Conservation (phyloP, 2,113 vertebrate genomes). For the Odontophorus gujanensis region DNA sequence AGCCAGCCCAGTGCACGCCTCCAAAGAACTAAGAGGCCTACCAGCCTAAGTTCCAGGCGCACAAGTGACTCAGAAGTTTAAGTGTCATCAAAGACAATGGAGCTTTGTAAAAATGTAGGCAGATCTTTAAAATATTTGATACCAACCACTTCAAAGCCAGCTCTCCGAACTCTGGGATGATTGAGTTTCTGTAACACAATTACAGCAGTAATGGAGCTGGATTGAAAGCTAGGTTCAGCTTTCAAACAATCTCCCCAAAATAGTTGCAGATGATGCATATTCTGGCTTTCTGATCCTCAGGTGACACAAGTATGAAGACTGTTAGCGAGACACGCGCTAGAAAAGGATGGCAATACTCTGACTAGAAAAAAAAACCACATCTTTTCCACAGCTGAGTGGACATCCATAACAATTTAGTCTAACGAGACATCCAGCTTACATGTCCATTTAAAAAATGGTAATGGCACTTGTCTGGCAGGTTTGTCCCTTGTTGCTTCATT, state of each 20-base stretch:
- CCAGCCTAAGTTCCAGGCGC: background rate
- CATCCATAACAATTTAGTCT: constrained; percentile 56
- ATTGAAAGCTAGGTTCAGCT: constrained; percentile 54
- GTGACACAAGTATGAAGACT: constrained; percentile 1
- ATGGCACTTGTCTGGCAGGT: constrained; percentile 56
- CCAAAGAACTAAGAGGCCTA: background rate
- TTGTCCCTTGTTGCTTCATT: constrained; percentile 15
- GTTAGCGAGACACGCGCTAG: background rate
- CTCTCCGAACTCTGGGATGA: background rate
- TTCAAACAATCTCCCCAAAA: constrained; percentile 56
- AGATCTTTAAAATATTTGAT: constrained; percentile 1
- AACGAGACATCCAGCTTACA: constrained; percentile 47
- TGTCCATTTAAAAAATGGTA: constrained; percentile 54
- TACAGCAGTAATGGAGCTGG: background rate
- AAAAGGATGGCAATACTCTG: constrained; percentile 14
- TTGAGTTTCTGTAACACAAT: constrained; percentile 65
- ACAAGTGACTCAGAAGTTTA: background rate
- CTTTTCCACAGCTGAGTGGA: constrained; percentile 58
- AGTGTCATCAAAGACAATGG: constrained; percentile 11
- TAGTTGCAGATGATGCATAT: constrained; percentile 58
- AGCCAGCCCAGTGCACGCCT: background rate
- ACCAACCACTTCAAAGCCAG: constrained; percentile 46
- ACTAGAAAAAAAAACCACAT: constrained; percentile 20
- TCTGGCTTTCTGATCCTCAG: constrained; percentile 61
- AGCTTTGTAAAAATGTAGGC: background rate